Evolutionary conservation across 2,797 vertebrate species (phyloP).

Genomic region (Hippoglossus hippoglossus): DNA sequence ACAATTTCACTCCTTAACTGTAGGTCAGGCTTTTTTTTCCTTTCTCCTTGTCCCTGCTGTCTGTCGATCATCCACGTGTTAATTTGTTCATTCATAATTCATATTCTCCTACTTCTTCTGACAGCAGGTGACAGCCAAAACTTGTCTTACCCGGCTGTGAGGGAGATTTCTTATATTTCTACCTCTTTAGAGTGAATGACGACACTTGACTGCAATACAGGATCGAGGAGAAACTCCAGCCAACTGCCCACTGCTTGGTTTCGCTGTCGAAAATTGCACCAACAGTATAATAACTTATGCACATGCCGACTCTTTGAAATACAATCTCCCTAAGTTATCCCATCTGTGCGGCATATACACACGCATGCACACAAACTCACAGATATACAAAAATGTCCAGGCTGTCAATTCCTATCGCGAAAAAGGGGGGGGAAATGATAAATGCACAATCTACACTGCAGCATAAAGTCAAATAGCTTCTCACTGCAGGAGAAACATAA

Average conservation of each 20-base stretch:
- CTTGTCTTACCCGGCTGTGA: slow-evolving; percentile 61
- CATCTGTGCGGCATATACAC: slow-evolving; percentile 70
- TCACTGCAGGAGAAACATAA: slow-evolving; percentile 84
- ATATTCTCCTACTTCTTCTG: slow-evolving; percentile 57
- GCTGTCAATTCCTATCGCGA: slow-evolving; percentile 69
- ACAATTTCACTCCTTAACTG: slow-evolving; percentile 57
- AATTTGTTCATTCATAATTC: slow-evolving; percentile 77
- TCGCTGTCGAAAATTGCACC: slow-evolving; percentile 65
- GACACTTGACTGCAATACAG: slow-evolving; percentile 75
- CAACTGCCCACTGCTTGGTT: slow-evolving; percentile 68
- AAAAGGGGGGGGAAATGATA: slow-evolving; percentile 50
- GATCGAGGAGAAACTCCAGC: slow-evolving; percentile 46
- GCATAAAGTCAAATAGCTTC: slow-evolving; percentile 82
- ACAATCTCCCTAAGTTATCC: slow-evolving; percentile 66
- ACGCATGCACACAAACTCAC: slow-evolving; percentile 55
- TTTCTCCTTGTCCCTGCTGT: slow-evolving; percentile 42
- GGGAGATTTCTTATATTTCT: slow-evolving; percentile 64
- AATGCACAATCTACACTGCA: slow-evolving; percentile 71
- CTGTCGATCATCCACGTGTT: slow-evolving; percentile 66
- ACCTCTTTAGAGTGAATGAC: slow-evolving; percentile 73
- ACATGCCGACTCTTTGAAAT: slow-evolving; percentile 76
- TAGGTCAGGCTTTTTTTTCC: slow-evolving; percentile 51
- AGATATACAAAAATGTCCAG: slow-evolving; percentile 78
- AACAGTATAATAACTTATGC: slow-evolving; percentile 73
- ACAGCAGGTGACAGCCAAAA: slow-evolving; percentile 72